Conservation (phyloP, 2,797 vertebrate species). For the Pseudochromis fuscus region DNA sequence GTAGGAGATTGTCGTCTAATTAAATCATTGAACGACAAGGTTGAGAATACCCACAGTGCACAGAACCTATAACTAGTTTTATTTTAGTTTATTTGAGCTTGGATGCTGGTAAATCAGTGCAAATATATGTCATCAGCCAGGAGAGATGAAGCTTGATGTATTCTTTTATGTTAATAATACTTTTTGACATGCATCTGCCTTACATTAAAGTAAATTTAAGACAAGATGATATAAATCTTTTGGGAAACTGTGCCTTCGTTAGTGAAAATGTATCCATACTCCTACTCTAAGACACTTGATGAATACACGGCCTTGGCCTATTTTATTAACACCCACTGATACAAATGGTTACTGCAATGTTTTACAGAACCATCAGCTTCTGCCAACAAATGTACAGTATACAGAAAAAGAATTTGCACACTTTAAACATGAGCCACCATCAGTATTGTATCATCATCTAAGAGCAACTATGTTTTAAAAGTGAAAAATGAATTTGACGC, state of each 20-base stretch:
- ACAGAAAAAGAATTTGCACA: slow-evolving; percentile 74
- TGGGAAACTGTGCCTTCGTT: slow-evolving; percentile 66
- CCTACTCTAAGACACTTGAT: slow-evolving; percentile 66
- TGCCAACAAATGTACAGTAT: slow-evolving; percentile 79
- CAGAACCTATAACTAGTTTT: slow-evolving; percentile 35
- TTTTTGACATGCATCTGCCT: slow-evolving; percentile 38
- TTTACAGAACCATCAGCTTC: slow-evolving; percentile 74
- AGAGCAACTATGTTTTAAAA: slow-evolving; percentile 48
- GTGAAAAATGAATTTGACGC: slow-evolving; percentile 44
- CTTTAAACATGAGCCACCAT: slow-evolving; percentile 61
- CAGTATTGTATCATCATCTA: slow-evolving; percentile 44
- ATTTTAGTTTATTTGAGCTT: slow-evolving; percentile 60
- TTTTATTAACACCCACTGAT: slow-evolving; percentile 55
- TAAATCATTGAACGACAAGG: slow-evolving; percentile 23
- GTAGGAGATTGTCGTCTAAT: slow-evolving; percentile 45
- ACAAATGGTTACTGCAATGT: slow-evolving; percentile 52
- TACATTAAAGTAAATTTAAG: slow-evolving; percentile 32
- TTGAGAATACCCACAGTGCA: slow-evolving; percentile 33
- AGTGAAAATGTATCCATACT: slow-evolving; percentile 37
- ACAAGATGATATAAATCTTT: slow-evolving; percentile 47
- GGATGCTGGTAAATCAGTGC: slow-evolving; percentile 45
- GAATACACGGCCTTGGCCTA: slow-evolving; percentile 40
- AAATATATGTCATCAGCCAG: slow-evolving; percentile 21
- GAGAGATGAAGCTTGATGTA: slow-evolving; percentile 3
- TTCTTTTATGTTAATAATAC: slow-evolving; percentile 33